These are phyloP conservation scores for Tipula helvola DNA, from an alignment of 2,888 invertebrate species.

Conservation along the genomic window DNA sequence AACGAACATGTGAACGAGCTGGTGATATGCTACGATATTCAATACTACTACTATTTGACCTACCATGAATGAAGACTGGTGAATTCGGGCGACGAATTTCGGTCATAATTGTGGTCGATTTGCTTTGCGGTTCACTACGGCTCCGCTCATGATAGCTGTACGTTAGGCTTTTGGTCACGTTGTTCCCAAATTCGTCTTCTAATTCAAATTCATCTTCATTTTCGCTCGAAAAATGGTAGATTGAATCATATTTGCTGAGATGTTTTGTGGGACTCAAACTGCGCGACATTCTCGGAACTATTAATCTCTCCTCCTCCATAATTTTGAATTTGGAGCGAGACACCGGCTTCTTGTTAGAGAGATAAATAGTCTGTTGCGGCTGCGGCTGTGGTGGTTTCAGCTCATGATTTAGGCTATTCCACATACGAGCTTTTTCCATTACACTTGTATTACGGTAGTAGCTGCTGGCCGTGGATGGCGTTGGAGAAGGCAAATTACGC, in stretches of 20 bases:
- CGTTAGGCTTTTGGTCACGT: constrained; percentile 28
- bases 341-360: constrained; percentile 56
- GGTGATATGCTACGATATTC: constrained; percentile 43
- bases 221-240: constrained; percentile 22
- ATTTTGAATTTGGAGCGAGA: constrained; percentile 56
- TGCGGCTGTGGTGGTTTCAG: constrained; percentile 47
- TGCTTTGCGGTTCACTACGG: constrained; percentile 47
- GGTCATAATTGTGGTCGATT: constrained; percentile 24
- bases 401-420: constrained; percentile 43
- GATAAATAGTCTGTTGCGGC: constrained; percentile 47
- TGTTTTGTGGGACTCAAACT: constrained; percentile 28
- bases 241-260: constrained; percentile 18
- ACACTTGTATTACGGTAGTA: constrained; percentile 45
- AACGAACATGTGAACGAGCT: constrained; percentile 36
- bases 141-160: constrained; percentile 41
- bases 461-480: constrained; percentile 24
- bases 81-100: constrained; percentile 36
- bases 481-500: constrained; percentile 36
- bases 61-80: constrained; percentile 26
- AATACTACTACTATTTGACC: constrained; percentile 26
- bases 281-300: constrained; percentile 35
- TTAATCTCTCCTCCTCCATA: constrained; percentile 31
- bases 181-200: constrained; percentile 24
- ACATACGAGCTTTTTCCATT: constrained; percentile 54
- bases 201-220: constrained; percentile 21